phyloP scores from a whole-genome alignment of 2,113 vertebrate species.

The Pleuronectes platessa region DNA sequence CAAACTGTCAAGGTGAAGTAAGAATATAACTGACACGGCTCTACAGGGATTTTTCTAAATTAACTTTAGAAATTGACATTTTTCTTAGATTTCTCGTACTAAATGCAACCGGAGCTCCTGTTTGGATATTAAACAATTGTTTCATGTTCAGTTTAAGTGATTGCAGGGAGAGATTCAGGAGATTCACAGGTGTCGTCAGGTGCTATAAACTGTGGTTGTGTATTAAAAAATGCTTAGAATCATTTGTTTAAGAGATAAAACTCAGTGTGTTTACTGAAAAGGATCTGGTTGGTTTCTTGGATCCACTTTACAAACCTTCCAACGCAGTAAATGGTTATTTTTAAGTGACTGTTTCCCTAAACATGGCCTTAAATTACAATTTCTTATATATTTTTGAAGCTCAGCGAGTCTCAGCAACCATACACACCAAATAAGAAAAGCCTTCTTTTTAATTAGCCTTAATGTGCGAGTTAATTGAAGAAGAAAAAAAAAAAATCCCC shows the following conservation, averaged over 20 bases:
- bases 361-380: slow-evolving; percentile 13
- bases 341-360: slow-evolving; percentile 26
- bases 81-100: background rate
- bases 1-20: background rate
- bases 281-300: background rate
- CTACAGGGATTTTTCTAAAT: background rate
- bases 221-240: background rate
- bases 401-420: slow-evolving; percentile 21
- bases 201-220: too few species aligned
- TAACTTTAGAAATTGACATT: background rate
- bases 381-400: background rate
- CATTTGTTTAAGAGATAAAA: background rate
- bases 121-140: too few species aligned
- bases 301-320: background rate
- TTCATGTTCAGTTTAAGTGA: too few species aligned
- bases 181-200: too few species aligned
- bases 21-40: background rate
- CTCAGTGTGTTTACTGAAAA: background rate
- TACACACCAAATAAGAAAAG: slow-evolving; percentile 78
- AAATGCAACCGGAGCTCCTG: too few species aligned
- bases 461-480: slow-evolving; percentile 77
- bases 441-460: slow-evolving; percentile 80
- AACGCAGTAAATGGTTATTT: slow-evolving; percentile 2
- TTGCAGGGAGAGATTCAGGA: too few species aligned
- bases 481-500: slow-evolving; percentile 76